Conservation (phyloP, 2,113 vertebrate species). For the Panthera leo region DNA sequence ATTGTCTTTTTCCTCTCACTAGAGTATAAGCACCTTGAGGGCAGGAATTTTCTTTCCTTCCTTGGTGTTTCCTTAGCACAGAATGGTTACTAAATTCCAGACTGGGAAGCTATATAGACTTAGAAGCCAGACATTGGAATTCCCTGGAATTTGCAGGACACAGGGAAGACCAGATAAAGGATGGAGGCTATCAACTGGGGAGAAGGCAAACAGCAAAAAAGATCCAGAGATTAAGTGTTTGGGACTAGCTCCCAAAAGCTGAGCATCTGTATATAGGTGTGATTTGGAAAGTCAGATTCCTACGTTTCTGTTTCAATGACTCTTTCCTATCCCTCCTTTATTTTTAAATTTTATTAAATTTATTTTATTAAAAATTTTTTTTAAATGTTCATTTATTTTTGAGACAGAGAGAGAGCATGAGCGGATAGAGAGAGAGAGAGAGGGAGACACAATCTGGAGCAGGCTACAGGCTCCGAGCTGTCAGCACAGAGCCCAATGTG, state of each 20-base stretch:
- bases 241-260: neutral
- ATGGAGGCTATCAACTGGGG: neutral
- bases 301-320: neutral
- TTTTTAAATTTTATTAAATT: neutral
- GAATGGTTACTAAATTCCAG: neutral
- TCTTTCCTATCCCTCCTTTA: neutral
- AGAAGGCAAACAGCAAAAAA: neutral
- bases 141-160: neutral
- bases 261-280: neutral
- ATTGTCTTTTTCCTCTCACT: neutral
- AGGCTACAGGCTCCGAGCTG: too few species aligned
- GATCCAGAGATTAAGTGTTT: neutral
- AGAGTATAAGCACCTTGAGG: neutral
- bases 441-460: too few species aligned
- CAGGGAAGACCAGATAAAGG: neutral
- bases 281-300: neutral
- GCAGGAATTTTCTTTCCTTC: conserved; percentile 20
- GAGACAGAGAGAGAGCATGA: too few species aligned
- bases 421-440: too few species aligned
- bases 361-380: neutral
- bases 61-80: neutral
- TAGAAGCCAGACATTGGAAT: neutral
- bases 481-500: too few species aligned
- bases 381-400: too few species aligned
- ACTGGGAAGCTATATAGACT: neutral